These are phyloP conservation scores for Cantharis flavilabris DNA, from an alignment of 2,888 invertebrate species.

Conservation along the genomic window DNA sequence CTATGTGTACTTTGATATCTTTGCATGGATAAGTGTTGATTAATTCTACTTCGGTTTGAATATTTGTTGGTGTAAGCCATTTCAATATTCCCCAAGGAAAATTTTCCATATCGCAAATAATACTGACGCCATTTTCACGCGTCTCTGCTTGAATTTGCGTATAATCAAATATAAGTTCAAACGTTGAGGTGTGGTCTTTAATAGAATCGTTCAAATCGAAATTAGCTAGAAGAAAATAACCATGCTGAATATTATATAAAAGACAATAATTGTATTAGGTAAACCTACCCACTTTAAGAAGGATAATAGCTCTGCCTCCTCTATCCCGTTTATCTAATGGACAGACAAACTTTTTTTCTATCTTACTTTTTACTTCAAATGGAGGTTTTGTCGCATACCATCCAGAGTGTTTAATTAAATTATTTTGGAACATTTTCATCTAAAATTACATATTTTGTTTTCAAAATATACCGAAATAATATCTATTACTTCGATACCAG, in stretches of 20 bases:
- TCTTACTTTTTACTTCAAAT: slow-evolving; percentile 37
- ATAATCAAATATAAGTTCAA: neutral
- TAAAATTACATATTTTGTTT: neutral
- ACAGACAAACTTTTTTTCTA: slow-evolving; percentile 47
- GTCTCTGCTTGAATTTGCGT: slow-evolving; percentile 37
- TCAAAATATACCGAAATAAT: neutral
- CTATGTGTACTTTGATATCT: slow-evolving; percentile 45
- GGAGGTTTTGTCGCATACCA: slow-evolving; percentile 48
- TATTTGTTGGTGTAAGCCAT: slow-evolving; percentile 48
- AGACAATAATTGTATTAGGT: too few species aligned
- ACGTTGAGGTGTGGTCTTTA: neutral
- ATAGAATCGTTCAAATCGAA: neutral
- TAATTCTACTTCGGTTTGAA: slow-evolving; percentile 39
- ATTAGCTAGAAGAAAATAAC: neutral
- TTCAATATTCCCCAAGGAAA: slow-evolving; percentile 42
- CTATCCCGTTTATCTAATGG: slow-evolving; percentile 46
- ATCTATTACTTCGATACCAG: too few species aligned
- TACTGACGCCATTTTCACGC: slow-evolving; percentile 47
- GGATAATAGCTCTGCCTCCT: slow-evolving; percentile 48
- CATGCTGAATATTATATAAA: too few species aligned
- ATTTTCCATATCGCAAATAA: slow-evolving; percentile 48
- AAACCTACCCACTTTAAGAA: slow-evolving; percentile 25
- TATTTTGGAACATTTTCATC: neutral
- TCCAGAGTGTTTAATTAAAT: slow-evolving; percentile 43
- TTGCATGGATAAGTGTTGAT: slow-evolving; percentile 43